A percentile compares a stretch with the other conserved stretches of the same genome.
Evolutionary conservation across 2,113 vertebrate species (phyloP).

Genomic region (Pogonocichla stellata): DNA sequence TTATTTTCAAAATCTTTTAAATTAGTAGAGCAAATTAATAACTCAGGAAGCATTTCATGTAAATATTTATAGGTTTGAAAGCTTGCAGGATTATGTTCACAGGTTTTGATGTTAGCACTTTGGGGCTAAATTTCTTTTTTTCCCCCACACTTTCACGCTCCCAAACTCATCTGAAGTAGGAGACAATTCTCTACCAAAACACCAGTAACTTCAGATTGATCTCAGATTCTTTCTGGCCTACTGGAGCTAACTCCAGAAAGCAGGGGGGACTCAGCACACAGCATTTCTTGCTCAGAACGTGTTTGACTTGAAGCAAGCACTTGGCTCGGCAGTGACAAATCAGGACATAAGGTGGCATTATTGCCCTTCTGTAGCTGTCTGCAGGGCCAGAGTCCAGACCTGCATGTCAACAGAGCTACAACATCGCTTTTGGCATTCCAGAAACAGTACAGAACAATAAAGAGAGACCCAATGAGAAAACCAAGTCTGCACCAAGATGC

Average conservation of each 20-base stretch:
- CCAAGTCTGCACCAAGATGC: not conserved
- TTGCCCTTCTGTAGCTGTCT: constrained; percentile 49
- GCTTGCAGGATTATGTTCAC: not conserved
- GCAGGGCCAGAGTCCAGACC: not conserved
- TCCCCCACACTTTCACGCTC: not conserved
- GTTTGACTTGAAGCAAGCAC: not conserved
- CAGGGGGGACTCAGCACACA: not conserved
- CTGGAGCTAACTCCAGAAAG: not conserved
- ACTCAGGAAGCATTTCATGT: not conserved
- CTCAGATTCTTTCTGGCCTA: not conserved
- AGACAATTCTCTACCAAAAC: not conserved
- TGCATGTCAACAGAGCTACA: not conserved
- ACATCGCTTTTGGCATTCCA: not conserved
- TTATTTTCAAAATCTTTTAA: not conserved
- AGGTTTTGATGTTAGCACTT: not conserved
- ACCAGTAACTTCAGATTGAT: not conserved
- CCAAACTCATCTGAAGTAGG: not conserved
- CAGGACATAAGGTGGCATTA: constrained; percentile 70
- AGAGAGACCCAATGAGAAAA: not conserved
- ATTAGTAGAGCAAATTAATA: not conserved
- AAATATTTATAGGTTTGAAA: not conserved
- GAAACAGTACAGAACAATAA: not conserved
- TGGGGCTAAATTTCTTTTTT: not conserved
- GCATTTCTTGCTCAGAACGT: not conserved
- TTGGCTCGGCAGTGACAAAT: constrained; percentile 50